These are phyloP conservation scores for Monomorium pharaonis DNA, from an alignment of 1,140 invertebrate species.

Conservation along the genomic window DNA sequence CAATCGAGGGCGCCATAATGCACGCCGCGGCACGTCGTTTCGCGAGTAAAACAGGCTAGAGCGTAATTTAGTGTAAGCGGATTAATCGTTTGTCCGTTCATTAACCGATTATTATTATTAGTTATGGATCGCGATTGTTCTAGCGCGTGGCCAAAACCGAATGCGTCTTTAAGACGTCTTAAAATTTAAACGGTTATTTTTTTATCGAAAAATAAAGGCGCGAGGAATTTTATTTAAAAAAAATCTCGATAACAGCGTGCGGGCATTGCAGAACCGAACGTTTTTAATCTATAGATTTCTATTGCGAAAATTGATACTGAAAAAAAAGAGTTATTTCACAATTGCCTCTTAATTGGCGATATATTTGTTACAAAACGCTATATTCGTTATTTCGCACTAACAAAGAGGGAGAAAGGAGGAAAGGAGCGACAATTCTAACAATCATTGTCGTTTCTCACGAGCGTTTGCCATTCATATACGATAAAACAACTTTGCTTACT, in stretches of 20 bases:
- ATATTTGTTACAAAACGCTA: background rate
- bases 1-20: constrained; percentile 39
- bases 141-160: background rate
- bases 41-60: constrained; percentile 8
- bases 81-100: constrained; percentile 42
- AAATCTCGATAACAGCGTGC: background rate
- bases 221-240: background rate
- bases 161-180: background rate
- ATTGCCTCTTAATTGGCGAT: background rate
- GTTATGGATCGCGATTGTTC: background rate
- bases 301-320: background rate
- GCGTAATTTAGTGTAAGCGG: constrained; percentile 49
- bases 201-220: background rate
- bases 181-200: background rate
- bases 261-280: background rate
- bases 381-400: background rate
- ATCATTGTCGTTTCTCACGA: background rate
- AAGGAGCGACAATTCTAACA: background rate
- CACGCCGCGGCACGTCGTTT: constrained; percentile 10
- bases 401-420: background rate
- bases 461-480: background rate
- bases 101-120: constrained; percentile 40
- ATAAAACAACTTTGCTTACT: constrained; percentile 33
- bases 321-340: background rate
- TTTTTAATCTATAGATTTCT: background rate